Base-by-base conservation (phyloP, 2,888 invertebrate species). In the Drosophila glabriapex region DNA sequence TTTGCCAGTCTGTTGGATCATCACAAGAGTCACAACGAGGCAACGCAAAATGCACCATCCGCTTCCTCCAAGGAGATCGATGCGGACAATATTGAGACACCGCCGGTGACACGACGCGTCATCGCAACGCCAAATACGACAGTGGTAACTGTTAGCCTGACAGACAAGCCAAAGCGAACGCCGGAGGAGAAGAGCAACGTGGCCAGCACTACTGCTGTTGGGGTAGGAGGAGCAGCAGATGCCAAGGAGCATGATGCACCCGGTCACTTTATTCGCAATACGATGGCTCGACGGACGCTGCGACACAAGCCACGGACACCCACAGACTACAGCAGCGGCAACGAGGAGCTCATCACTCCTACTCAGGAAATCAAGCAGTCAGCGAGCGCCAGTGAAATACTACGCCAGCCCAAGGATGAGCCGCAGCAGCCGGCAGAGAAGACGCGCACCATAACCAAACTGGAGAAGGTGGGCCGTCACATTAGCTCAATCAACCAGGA, bases 11-110 rank as follows among this genome's bases (percentile, higher is more conserved):
- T 91, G 64, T 77, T 91, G 37, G 90, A 89, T 67, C 85, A 90
- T 52, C 90, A 91, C 71, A 87, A 91, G 68, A 91, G 82, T 60
- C 91, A 91, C 79, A 91, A 91, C 63, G 91, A 91, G 63, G 82
- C 88, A 25, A 81, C 88, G 31, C 80, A 73, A 62, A 73, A 76
- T 52, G 50, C 46, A 12, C 28, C 56, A 33, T 46, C 67, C 29
- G 83, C 58, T 46, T 94, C 95, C 25, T 96, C 96, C 91, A 95
- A 96, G 16, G 97, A 97, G 91, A 97, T 98, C 49, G 98, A 98
- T 92, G 97, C 97, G 4, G 98, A 98, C 85, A 98, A 98, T 85
- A 97, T 98, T 39, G 97, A 98, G 94, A 98, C 98, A 3, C 97
- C 98, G 28, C 97, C 98, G 7, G 97, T 96, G 0, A 96, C 96